Base-by-base conservation (phyloP, 2,113 vertebrate species). In the Onychostruthus taczanowskii region DNA sequence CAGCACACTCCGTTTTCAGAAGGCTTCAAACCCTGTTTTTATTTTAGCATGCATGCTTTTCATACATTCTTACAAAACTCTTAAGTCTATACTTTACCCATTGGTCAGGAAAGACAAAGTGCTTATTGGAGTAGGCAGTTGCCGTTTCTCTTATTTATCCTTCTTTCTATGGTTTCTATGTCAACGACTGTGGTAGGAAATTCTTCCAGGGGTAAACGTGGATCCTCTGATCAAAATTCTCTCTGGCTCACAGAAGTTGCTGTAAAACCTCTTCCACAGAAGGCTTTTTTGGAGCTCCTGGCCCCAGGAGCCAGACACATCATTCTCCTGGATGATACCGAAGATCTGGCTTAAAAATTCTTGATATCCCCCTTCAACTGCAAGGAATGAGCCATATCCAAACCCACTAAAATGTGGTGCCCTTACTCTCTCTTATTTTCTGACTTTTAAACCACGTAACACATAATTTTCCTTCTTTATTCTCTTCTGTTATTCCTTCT, bases 251-350 rank as follows among this genome's bases (percentile, higher is more conserved):
- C 58, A 59, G 58, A 26, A 26, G 15, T 17, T 35, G n/a, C 23
- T 26, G n/a, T 59, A 35, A 59, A 59, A 11, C 15, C 56, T 59
- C n/a, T 35, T 35, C 58, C 58, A 35, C 56, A 59, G 58, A 26
- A 72, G 10, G 9, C 39, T 73, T 13, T 80, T 46, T 31, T 66
- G 50, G 37, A 73, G 17, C 43, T 89, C 58, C 83, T 86, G 79
- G 55, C 6, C 4, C 0, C 0, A 49, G 7, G 19, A 35, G 66
- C 7, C 41, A 73, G 59, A 62, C 7, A 44, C 4, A 13, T 53
- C 69, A 10, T 56, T 83, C 21, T 82, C 61, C 27, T 39, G 47
- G 59, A 11, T 23, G 33, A 17, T 23, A 35, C 3, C 2, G 7
- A 30, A 44, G 62, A 87, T 9, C 11, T 85, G n/a, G 22, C 10